These are phyloP conservation scores for Entomobrya multifasciata DNA, from an alignment of 2,888 invertebrate species.

Conservation along the genomic window DNA sequence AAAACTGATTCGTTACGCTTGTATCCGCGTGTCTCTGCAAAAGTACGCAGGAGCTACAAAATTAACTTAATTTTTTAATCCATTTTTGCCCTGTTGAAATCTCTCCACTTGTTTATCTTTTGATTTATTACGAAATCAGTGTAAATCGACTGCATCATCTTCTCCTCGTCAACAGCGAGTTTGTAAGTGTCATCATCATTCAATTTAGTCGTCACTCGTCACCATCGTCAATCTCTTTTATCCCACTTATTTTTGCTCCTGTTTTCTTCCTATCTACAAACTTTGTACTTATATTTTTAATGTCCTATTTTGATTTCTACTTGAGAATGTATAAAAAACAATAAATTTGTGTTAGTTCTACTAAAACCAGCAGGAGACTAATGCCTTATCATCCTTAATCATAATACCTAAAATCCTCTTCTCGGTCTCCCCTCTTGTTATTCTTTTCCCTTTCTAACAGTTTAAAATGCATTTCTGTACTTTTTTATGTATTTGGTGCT, in stretches of 20 bases:
- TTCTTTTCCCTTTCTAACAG: background rate
- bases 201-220: too few relatives aligned
- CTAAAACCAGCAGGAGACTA: conserved; percentile 18
- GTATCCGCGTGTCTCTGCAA: background rate
- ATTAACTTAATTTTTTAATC: too few relatives aligned
- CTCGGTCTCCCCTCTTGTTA: background rate
- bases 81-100: background rate
- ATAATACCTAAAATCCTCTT: background rate
- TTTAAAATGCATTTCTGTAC: background rate
- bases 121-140: conserved; percentile 1
- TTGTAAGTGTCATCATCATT: too few relatives aligned
- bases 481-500: background rate
- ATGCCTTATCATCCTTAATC: conserved; percentile 13
- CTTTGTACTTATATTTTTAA: too few relatives aligned
- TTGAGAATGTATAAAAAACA: too few relatives aligned
- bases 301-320: conserved; percentile 27
- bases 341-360: background rate
- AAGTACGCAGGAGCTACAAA: too few relatives aligned
- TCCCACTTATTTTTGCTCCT: too few relatives aligned
- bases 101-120: background rate
- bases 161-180: too few relatives aligned
- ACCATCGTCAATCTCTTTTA: too few relatives aligned
- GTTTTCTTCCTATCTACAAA: too few relatives aligned
- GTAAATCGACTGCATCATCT: too few relatives aligned
- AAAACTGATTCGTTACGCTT: background rate